Percentiles rank a stretch among this genome's conserved stretches.
Conservation (phyloP, 2,113 vertebrate species). For the Cyanoderma ruficeps region DNA sequence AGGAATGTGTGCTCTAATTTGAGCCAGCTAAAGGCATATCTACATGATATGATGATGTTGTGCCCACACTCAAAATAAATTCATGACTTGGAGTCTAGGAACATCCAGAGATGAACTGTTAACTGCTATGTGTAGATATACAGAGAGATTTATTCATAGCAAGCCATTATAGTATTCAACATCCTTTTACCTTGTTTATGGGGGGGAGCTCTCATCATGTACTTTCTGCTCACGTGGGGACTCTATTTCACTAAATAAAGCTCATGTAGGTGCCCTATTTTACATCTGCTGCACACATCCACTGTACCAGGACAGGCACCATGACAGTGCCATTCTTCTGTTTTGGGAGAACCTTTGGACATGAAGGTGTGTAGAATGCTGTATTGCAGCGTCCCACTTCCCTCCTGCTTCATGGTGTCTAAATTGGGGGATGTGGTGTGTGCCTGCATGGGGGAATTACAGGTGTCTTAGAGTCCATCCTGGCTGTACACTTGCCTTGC, state of each 20-base stretch:
- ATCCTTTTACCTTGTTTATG: not conserved
- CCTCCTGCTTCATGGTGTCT: not conserved
- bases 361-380: not conserved
- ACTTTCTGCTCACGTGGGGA: not conserved
- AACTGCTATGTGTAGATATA: not conserved
- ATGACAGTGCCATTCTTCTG: not conserved
- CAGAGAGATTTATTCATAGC: not conserved
- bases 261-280: not conserved
- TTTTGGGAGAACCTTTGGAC: not conserved
- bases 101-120: not conserved
- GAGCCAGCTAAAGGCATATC: not conserved
- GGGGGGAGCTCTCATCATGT: not conserved
- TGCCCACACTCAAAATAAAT: not conserved
- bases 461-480: not conserved
- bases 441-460: too few species aligned
- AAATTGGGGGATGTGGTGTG: not conserved
- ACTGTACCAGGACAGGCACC: not conserved
- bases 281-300: not conserved
- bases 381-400: not conserved
- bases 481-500: not conserved
- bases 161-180: not conserved
- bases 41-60: not conserved
- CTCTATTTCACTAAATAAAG: not conserved
- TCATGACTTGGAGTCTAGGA: not conserved
- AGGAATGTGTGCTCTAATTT: not conserved